These are phyloP conservation scores for Magallana nippona DNA, from an alignment of 2,888 invertebrate species.

Conservation along the genomic window DNA sequence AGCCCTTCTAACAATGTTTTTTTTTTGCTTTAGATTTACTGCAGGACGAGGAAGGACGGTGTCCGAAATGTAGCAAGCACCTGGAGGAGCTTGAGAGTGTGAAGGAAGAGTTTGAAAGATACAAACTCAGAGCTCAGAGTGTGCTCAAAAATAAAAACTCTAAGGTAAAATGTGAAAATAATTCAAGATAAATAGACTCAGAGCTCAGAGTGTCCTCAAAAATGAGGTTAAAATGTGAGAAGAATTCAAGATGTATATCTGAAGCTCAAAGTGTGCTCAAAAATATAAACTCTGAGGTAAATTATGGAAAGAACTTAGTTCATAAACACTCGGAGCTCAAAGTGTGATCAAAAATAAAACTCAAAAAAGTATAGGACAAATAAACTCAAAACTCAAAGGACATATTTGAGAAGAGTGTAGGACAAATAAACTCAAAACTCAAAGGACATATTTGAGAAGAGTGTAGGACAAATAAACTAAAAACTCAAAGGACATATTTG, in stretches of 20 bases:
- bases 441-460: too few relatives aligned
- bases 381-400: neutral
- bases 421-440: too few relatives aligned
- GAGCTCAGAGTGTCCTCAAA: slow-evolving; percentile 80
- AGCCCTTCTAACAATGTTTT: too few relatives aligned
- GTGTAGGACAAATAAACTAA: slow-evolving; percentile 81
- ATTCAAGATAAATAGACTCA: slow-evolving; percentile 85
- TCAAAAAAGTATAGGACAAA: too few relatives aligned
- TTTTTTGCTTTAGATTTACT: slow-evolving; percentile 56
- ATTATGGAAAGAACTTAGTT: too few relatives aligned
- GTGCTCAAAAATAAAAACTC: slow-evolving; percentile 79
- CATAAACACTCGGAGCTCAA: slow-evolving; percentile 80
- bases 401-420: too few relatives aligned
- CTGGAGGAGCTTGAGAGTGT: slow-evolving; percentile 85
- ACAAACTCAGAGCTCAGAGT: slow-evolving; percentile 82
- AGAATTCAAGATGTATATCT: neutral
- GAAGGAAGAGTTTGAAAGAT: slow-evolving; percentile 86
- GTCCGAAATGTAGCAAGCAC: slow-evolving; percentile 81
- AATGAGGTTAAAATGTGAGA: slow-evolving; percentile 70
- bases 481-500: slow-evolving; percentile 76
- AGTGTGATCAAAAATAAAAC: slow-evolving; percentile 66
- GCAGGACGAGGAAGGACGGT: slow-evolving; percentile 60
- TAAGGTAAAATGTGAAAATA: slow-evolving; percentile 83
- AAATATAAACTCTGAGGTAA: slow-evolving; percentile 1
- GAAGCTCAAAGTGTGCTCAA: neutral